Evolutionary conservation across 2,888 invertebrate genomes (phyloP), one percentile per base, ranked within the genome.

Genomic region (Crossocerus cetratus): DNA sequence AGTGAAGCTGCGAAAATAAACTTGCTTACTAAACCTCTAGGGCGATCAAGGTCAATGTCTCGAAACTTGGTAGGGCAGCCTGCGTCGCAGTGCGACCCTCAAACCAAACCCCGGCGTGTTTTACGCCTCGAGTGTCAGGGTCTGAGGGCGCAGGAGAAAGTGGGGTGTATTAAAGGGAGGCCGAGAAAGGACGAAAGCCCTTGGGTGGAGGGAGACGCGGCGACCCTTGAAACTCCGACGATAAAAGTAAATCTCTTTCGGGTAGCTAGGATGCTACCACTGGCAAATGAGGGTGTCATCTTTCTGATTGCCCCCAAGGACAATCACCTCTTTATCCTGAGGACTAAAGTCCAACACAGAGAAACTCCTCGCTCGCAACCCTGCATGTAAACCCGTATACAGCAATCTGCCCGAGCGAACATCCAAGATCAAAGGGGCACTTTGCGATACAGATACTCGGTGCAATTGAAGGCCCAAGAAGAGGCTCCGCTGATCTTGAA

Each of bases 211-310:
- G 65, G 62, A 58, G 64, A 4, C 23, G 32, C 4, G 49, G 63
- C 60, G 63, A 66, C 70, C 78, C 71, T 76, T 77, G 76, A 77
- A 74, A 78, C 66, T 76, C 71, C 62, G 66, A 60, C 80, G 81
- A 82, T 83, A 76, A 82, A 83, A 82, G 78, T 83, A 82, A 32
- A 83, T 83, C 78, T 76, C 64, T 60, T 69, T 45, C 68, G 74
- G 69, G 74, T 49, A 56, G 68, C 62, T 68, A 62, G 65, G 73
- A 69, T 74, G 69, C 68, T 69, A 72, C 69, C 72, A 74, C 68
- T 73, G 76, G 80, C 78, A 83, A 84, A 84, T 80, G 78, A 80
- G 78, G 76, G 80, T 77, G 80, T 83, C 80, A 77, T 83, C 77
- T 78, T 83, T 75, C 78, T 68, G 78, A 84, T 84, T 83, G 77